Percentiles rank a stretch among this genome's conserved stretches.
phyloP scores from a whole-genome alignment of 2,797 vertebrate species.

The Sebastes baramenuke region DNA sequence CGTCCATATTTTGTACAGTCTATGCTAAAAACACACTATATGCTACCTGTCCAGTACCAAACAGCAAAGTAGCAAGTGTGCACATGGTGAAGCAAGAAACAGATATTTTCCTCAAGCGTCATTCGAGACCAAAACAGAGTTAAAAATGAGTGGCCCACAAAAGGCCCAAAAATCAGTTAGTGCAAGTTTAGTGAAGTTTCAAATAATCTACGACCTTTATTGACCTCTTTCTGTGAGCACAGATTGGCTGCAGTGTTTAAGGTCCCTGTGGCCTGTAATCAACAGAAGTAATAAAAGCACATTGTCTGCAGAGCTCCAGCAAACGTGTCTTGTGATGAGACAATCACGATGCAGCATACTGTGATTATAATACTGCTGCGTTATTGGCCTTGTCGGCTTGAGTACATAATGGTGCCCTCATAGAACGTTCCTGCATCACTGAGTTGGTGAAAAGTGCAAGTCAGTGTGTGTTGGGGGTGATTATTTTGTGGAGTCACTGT shows the following conservation, averaged over 20 bases:
- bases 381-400: constrained; percentile 11
- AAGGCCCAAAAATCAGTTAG: background rate
- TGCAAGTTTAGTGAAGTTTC: background rate
- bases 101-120: background rate
- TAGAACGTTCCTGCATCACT: constrained; percentile 9
- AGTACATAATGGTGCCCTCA: constrained; percentile 3
- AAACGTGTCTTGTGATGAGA: background rate
- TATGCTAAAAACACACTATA: background rate
- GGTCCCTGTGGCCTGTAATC: background rate
- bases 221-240: background rate
- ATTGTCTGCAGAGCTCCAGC: background rate
- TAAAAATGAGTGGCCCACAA: background rate
- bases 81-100: background rate
- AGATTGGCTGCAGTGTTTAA: background rate
- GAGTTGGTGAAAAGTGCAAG: constrained; percentile 37
- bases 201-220: background rate
- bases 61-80: background rate
- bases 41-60: background rate
- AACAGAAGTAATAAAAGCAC: constrained; percentile 10
- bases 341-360: background rate
- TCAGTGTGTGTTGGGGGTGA: background rate
- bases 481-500: constrained; percentile 32
- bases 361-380: constrained; percentile 20
- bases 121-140: background rate
- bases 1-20: no score